Evolutionary conservation across 2,113 vertebrate genomes (phyloP).

Genomic region (Seriola quinqueradiata): DNA sequence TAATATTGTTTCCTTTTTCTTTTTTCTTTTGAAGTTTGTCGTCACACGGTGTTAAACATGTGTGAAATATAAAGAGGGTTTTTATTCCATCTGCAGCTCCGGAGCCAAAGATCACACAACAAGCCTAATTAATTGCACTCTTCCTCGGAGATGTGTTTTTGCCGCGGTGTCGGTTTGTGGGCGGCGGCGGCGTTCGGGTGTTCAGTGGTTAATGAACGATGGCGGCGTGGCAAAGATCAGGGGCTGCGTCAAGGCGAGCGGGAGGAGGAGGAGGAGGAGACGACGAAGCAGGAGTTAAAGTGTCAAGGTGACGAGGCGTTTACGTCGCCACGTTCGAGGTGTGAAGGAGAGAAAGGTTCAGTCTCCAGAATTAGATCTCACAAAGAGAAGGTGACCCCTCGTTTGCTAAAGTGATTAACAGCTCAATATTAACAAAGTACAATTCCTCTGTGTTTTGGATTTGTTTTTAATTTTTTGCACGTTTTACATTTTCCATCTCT

Average conservation of each 20-base stretch:
- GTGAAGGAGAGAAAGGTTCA: slow-evolving; percentile 31
- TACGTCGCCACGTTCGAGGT: slow-evolving; percentile 2
- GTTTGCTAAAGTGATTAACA: slow-evolving; percentile 41
- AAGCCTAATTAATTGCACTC: slow-evolving; percentile 66
- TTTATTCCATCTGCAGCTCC: slow-evolving; percentile 50
- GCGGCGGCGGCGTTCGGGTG: slow-evolving; percentile 29
- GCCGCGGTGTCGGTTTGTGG: slow-evolving; percentile 58
- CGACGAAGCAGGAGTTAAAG: slow-evolving; percentile 22
- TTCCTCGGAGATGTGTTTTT: slow-evolving; percentile 55
- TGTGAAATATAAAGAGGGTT: slow-evolving; percentile 48
- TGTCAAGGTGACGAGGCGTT: slow-evolving; percentile 46
- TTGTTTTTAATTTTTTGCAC: slow-evolving; percentile 3
- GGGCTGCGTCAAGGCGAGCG: not conserved
- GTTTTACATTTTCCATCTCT: not conserved
- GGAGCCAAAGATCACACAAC: slow-evolving; percentile 63
- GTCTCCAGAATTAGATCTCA: slow-evolving; percentile 39
- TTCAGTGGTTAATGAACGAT: slow-evolving; percentile 51
- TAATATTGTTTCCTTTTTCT: not conserved
- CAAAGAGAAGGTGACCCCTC: slow-evolving; percentile 9
- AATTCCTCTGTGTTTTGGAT: slow-evolving; percentile 43
- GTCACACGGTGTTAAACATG: slow-evolving; percentile 38
- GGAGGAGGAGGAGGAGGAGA: not conserved
- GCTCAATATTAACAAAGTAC: slow-evolving; percentile 31
- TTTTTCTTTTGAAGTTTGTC: slow-evolving; percentile 11
- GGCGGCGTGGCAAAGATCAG: slow-evolving; percentile 41